A percentile compares a stretch with the other conserved stretches of the same genome.
Conservation (phyloP, 2,113 vertebrate genomes). For the Macquaria australasica region DNA sequence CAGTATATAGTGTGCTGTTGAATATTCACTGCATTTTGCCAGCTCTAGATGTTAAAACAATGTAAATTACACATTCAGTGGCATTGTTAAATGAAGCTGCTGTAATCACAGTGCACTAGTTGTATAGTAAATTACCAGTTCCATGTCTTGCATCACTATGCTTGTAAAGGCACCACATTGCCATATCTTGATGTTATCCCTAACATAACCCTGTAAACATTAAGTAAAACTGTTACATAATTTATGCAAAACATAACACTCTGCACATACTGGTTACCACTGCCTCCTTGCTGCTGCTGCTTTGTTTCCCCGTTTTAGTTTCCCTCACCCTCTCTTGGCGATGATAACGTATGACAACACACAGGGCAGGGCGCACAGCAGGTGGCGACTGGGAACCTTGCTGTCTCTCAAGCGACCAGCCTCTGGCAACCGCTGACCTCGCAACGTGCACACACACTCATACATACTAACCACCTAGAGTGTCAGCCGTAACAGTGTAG, state of each 20-base stretch:
- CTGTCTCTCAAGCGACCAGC: constrained; percentile 50
- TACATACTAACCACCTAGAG: constrained; percentile 64
- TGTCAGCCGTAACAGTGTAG: constrained; percentile 50
- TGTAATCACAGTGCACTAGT: constrained; percentile 9
- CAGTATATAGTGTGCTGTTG: neutral
- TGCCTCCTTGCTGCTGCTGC: neutral
- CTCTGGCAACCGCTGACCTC: constrained; percentile 71
- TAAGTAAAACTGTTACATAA: constrained; percentile 32
- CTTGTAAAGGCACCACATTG: neutral
- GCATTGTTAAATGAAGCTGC: constrained; percentile 11
- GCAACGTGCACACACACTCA: constrained; percentile 25
- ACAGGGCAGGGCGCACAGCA: constrained; percentile 33
- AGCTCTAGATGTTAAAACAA: constrained; percentile 29
- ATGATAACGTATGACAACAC: constrained; percentile 56
- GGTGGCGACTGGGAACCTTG: constrained; percentile 53
- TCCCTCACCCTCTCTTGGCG: constrained; percentile 11
- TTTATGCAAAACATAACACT: constrained; percentile 10
- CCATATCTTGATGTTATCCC: constrained; percentile 26
- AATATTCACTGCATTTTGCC: neutral
- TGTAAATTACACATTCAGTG: constrained; percentile 21
- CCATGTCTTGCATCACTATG: neutral
- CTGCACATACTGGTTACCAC: neutral
- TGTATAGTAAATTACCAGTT: constrained; percentile 10
- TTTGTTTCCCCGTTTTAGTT: neutral
- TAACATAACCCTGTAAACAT: constrained; percentile 21